phyloP scores from a whole-genome alignment of 2,113 vertebrate species.

The Mesoclemmys tuberculata region DNA sequence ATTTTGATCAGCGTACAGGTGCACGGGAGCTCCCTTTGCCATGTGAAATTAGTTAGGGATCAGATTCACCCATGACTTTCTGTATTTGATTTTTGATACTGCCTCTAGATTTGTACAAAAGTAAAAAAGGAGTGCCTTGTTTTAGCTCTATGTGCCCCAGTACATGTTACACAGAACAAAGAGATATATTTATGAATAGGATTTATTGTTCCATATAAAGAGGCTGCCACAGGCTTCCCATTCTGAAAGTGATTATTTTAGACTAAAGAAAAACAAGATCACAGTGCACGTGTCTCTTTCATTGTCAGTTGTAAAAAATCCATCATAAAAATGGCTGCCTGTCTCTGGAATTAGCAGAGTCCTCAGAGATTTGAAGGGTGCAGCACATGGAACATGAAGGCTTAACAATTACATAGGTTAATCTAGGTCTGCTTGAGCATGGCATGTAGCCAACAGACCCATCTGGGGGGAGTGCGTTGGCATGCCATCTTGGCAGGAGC shows the following conservation, averaged over 20 bases:
- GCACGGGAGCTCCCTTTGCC: slow-evolving; percentile 10
- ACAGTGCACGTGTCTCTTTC: background rate
- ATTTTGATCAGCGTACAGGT: slow-evolving; percentile 46
- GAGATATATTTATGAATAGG: background rate
- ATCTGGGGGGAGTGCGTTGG: accelerated
- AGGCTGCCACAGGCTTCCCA: background rate
- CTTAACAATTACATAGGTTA: background rate
- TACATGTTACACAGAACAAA: background rate
- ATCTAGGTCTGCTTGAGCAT: background rate
- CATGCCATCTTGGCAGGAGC: background rate
- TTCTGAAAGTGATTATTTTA: background rate
- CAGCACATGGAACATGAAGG: background rate
- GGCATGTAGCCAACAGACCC: background rate
- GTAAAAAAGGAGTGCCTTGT: background rate
- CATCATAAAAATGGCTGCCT: slow-evolving; percentile 12
- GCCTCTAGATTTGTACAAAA: background rate
- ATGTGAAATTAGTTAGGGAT: background rate
- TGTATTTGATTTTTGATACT: background rate
- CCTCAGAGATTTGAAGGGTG: slow-evolving; percentile 21
- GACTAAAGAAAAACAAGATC: background rate
- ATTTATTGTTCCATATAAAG: background rate
- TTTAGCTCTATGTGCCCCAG: background rate
- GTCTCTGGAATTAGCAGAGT: background rate
- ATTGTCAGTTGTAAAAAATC: slow-evolving; percentile 24
- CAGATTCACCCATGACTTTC: background rate